These are phyloP conservation scores for Zophobas morio DNA, from an alignment of 1,140 invertebrate species.

Conservation along the genomic window DNA sequence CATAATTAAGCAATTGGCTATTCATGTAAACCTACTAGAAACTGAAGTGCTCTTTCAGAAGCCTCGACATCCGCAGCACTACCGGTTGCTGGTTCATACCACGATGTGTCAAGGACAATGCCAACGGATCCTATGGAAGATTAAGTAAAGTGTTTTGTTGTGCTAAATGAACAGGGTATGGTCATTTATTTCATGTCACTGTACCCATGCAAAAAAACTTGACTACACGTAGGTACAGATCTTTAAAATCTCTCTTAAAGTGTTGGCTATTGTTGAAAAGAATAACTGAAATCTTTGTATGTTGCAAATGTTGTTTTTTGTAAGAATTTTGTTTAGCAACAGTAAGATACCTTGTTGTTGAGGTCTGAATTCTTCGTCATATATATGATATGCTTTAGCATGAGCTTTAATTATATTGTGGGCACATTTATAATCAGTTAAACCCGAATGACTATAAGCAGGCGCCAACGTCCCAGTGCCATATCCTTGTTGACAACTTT, in stretches of 20 bases:
- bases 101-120: constrained; percentile 64
- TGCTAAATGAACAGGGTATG: too few relatives aligned
- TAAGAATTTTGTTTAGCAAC: not conserved
- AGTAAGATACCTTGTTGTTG: constrained; percentile 54
- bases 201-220: too few relatives aligned
- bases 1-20: constrained; percentile 50
- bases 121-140: constrained; percentile 42
- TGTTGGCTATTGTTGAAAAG: too few relatives aligned
- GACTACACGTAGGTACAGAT: too few relatives aligned
- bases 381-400: constrained; percentile 59
- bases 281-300: too few relatives aligned
- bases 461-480: constrained; percentile 51
- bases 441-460: constrained; percentile 56
- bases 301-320: not conserved
- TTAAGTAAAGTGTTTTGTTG: too few relatives aligned
- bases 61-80: constrained; percentile 67
- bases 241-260: too few relatives aligned
- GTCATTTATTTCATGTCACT: too few relatives aligned
- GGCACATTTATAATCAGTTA: constrained; percentile 58
- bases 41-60: constrained; percentile 68
- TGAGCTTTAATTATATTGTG: constrained; percentile 60
- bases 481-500: constrained; percentile 60
- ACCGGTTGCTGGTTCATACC: constrained; percentile 67
- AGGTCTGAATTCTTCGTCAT: constrained; percentile 57
- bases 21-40: constrained; percentile 60